These are phyloP conservation scores for Galeopterus variegatus DNA, from an alignment of 2,113 vertebrate species.

Conservation along the genomic window DNA sequence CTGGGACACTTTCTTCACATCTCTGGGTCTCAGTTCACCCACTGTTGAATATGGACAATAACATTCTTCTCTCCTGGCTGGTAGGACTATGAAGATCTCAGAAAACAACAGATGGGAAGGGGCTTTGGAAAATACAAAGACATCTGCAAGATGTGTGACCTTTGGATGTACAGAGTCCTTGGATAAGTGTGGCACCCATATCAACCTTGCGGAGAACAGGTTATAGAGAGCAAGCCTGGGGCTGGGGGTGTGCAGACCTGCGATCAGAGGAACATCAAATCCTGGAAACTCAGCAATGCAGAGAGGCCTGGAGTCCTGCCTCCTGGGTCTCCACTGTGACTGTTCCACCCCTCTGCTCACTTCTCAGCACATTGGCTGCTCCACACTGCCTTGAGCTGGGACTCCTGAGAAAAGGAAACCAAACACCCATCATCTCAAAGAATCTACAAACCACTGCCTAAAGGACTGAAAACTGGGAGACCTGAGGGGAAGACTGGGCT, in stretches of 20 bases:
- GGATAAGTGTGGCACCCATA: not conserved
- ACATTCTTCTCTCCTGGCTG: not conserved
- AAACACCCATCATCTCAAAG: not conserved
- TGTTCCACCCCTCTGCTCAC: not conserved
- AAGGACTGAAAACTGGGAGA: not conserved
- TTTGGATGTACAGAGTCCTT: not conserved
- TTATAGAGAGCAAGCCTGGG: not conserved
- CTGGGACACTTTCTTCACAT: not conserved
- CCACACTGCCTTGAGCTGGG: not conserved
- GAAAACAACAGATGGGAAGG: not conserved
- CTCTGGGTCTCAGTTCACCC: not conserved
- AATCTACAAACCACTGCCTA: not conserved
- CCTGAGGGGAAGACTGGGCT: no score
- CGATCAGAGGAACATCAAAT: not conserved
- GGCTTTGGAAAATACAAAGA: not conserved
- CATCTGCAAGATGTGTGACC: not conserved
- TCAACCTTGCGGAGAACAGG: not conserved
- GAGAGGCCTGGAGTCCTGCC: not conserved
- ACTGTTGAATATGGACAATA: not conserved
- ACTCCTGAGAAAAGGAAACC: not conserved
- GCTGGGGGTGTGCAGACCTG: not conserved
- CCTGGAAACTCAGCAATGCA: not conserved
- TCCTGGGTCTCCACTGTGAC: not conserved
- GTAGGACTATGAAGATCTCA: not conserved
- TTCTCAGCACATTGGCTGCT: not conserved